Percentiles rank a stretch among this genome's conserved stretches.
Conservation (phyloP, 2,797 vertebrate genomes). For the Thunnus albacares region DNA sequence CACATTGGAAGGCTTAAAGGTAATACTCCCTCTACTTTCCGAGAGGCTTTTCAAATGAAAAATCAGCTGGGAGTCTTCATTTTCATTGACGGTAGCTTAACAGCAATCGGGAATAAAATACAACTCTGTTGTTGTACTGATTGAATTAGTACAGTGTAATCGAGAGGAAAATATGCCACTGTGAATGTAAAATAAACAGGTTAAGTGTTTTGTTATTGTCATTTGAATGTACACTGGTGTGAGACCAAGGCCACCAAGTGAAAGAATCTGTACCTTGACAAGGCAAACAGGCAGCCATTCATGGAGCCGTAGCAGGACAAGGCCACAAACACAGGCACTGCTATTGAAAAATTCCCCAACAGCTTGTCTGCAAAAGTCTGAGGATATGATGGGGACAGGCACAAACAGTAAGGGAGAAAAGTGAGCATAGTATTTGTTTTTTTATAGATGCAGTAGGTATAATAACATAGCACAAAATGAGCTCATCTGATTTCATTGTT, state of each 20-base stretch:
- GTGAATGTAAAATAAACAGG: neutral
- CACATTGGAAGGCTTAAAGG: too few species aligned
- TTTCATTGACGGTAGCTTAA: too few species aligned
- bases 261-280: slow-evolving; percentile 89
- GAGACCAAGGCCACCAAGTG: neutral
- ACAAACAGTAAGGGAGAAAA: neutral
- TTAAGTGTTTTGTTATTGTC: neutral
- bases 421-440: neutral
- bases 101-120: too few species aligned
- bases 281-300: slow-evolving; percentile 92
- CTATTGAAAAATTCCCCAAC: slow-evolving; percentile 91
- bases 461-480: too few species aligned
- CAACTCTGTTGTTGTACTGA: too few species aligned
- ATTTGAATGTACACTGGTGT: neutral
- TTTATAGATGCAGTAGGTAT: neutral
- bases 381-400: slow-evolving; percentile 22
- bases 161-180: neutral
- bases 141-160: too few species aligned
- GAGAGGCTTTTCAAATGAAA: too few species aligned
- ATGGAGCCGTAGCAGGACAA: slow-evolving; percentile 96
- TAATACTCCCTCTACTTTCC: too few species aligned
- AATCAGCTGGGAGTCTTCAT: too few species aligned
- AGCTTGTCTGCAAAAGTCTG: slow-evolving; percentile 94
- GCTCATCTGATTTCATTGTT: too few species aligned
- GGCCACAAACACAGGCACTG: slow-evolving; percentile 93